Percentiles rank a stretch among this genome's conserved stretches.
Evolutionary conservation across 2,797 vertebrate species (phyloP).

Genomic region (Megalops cyprinoides): DNA sequence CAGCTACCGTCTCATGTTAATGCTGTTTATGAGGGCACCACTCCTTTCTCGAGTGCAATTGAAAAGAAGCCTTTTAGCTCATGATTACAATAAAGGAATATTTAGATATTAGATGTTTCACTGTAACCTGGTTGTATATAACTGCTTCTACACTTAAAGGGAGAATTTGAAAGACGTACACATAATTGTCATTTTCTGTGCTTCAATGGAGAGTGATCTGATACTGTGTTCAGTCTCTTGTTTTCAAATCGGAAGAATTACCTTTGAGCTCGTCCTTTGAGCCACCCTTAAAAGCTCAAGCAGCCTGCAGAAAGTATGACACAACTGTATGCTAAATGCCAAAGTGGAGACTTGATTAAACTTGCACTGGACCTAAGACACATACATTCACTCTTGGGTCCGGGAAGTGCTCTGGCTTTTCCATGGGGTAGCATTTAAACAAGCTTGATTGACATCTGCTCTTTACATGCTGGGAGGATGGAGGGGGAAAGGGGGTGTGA

Average conservation of each 20-base stretch:
- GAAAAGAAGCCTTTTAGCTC: slow-evolving; percentile 76
- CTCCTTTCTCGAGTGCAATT: slow-evolving; percentile 62
- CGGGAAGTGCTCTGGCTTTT: slow-evolving; percentile 18
- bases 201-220: slow-evolving; percentile 56
- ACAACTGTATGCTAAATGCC: slow-evolving; percentile 37
- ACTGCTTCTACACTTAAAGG: slow-evolving; percentile 61
- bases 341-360: slow-evolving; percentile 45
- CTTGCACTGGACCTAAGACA: slow-evolving; percentile 20
- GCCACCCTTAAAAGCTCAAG: slow-evolving; percentile 48
- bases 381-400: slow-evolving; percentile 24
- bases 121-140: slow-evolving; percentile 68
- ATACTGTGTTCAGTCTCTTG: slow-evolving; percentile 50
- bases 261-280: slow-evolving; percentile 45
- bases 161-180: slow-evolving; percentile 50
- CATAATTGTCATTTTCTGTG: slow-evolving; percentile 61
- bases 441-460: slow-evolving; percentile 41
- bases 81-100: slow-evolving; percentile 75
- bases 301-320: slow-evolving; percentile 43
- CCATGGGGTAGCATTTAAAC: slow-evolving; percentile 47
- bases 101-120: slow-evolving; percentile 67
- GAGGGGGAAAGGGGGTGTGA: slow-evolving; percentile 17
- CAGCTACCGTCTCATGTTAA: slow-evolving; percentile 45
- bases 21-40: slow-evolving; percentile 42
- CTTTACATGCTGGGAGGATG: slow-evolving; percentile 42
- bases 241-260: slow-evolving; percentile 55